Base-by-base conservation (phyloP, 2,113 vertebrate species). In the Podilymbus podiceps region DNA sequence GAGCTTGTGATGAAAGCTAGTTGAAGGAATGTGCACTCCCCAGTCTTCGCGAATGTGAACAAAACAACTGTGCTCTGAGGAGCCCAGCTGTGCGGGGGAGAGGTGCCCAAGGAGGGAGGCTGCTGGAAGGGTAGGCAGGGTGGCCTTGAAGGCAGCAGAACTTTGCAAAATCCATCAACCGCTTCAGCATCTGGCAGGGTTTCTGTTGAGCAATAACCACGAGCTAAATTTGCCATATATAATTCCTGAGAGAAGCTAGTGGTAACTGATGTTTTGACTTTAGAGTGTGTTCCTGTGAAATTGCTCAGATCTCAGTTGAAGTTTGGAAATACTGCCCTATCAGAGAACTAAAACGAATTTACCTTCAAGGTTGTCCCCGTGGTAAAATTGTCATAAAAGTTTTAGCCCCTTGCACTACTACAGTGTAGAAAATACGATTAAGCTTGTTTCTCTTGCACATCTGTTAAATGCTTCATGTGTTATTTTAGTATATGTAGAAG, bases 191-290 rank as follows among this genome's bases (percentile, higher is more conserved):
- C 72, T 89, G 82, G 67, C 73, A 84, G 52, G 49, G 35, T 12
- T 94, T 95, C 87, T 95, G 77, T 89, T 92, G 83, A 90, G 88
- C 94, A 93, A 89, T 85, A 96, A 90, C 64, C 49, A 52, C 52
- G 21, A 90, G 79, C 76, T 97, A 85, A 88, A 92, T 89, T 95
- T 95, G 67, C 93, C 62, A 22, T 63, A 47, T 85, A 56, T 93
- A 77, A 92, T 88, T 92, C 84, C 88, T 92, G 68, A 88, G 83
- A 93, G 71, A 83, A 91, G 49, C 67, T 56, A 60, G 73, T 44
- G 24, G 81, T 91, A 93, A 91, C 44, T 83, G 67, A 40, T 88
- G 66, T 85, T 96, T 90, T 93, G 88, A 91, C 91, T 95, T 91
- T 82, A 35, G 60, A 89, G 50, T 7, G 0, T 88, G 58, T 95